phyloP scores from a whole-genome alignment of 2,113 vertebrate genomes.

The Macquaria australasica region DNA sequence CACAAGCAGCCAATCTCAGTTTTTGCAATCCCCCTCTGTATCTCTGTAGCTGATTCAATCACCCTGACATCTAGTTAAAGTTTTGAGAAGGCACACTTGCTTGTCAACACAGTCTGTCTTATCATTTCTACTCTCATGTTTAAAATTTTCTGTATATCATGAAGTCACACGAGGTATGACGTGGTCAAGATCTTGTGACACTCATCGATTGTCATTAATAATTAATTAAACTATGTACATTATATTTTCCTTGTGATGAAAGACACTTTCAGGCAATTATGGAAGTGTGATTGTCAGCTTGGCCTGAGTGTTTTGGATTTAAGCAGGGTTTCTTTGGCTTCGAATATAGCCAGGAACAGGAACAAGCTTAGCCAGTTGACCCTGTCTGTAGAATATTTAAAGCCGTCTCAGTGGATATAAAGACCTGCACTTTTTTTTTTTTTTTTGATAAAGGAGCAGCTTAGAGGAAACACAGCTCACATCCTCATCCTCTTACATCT shows the following conservation, averaged over 20 bases:
- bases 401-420: constrained; percentile 15
- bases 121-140: too few relatives aligned
- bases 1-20: background rate
- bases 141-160: too few relatives aligned
- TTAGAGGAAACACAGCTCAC: constrained; percentile 35
- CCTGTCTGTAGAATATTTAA: constrained; percentile 15
- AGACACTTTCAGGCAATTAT: constrained; percentile 20
- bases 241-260: constrained; percentile 27
- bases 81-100: background rate
- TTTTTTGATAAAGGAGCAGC: background rate
- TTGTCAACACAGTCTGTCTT: too few relatives aligned
- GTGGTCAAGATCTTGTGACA: background rate
- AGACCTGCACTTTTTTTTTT: constrained; percentile 10
- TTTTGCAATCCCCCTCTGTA: background rate
- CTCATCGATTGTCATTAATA: background rate
- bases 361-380: constrained; percentile 12
- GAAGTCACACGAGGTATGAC: background rate
- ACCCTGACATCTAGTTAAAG: background rate
- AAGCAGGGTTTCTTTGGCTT: background rate
- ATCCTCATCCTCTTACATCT: constrained; percentile 37
- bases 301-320: constrained; percentile 27
- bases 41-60: background rate
- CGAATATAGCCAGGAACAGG: background rate
- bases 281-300: constrained; percentile 14
- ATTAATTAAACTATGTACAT: background rate